Evolutionary conservation across 2,113 vertebrate species (phyloP).

Genomic region (Lonchura striata): DNA sequence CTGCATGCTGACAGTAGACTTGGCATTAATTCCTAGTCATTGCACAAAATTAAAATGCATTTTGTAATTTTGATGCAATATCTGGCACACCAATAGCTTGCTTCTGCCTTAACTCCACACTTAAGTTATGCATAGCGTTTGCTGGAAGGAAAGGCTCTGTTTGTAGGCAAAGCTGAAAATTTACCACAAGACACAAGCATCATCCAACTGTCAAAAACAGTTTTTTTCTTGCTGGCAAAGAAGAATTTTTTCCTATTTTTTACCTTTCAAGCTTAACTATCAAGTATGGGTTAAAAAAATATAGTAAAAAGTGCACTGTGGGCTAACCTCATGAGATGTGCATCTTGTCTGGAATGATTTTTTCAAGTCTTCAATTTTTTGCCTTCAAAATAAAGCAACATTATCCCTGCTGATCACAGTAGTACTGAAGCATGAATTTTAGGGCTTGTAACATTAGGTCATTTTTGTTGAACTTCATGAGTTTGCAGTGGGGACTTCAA

Average conservation of each 20-base stretch:
- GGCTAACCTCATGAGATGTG: neutral
- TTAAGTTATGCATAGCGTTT: constrained; percentile 53
- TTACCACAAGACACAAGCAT: constrained; percentile 61
- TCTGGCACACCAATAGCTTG: constrained; percentile 57
- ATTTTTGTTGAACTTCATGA: constrained; percentile 25
- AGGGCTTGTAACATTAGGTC: constrained; percentile 16
- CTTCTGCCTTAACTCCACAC: constrained; percentile 34
- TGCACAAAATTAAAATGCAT: constrained; percentile 66
- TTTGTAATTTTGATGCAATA: constrained; percentile 67
- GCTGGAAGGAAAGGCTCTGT: constrained; percentile 60
- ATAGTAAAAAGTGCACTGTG: neutral
- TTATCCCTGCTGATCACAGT: neutral
- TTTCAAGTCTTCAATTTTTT: neutral
- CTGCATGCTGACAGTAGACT: constrained; percentile 48
- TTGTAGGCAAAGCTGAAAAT: constrained; percentile 65
- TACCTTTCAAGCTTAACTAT: constrained; percentile 18
- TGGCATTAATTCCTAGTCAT: constrained; percentile 59
- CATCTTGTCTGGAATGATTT: neutral
- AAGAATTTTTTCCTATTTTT: constrained; percentile 3
- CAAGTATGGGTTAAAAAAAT: neutral
- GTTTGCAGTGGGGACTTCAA: constrained; percentile 10
- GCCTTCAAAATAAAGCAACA: neutral
- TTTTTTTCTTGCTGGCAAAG: constrained; percentile 36
- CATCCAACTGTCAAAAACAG: constrained; percentile 50
- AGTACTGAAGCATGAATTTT: neutral